These are phyloP conservation scores for Sparidentex hasta DNA, from an alignment of 2,797 vertebrate genomes.

Conservation along the genomic window DNA sequence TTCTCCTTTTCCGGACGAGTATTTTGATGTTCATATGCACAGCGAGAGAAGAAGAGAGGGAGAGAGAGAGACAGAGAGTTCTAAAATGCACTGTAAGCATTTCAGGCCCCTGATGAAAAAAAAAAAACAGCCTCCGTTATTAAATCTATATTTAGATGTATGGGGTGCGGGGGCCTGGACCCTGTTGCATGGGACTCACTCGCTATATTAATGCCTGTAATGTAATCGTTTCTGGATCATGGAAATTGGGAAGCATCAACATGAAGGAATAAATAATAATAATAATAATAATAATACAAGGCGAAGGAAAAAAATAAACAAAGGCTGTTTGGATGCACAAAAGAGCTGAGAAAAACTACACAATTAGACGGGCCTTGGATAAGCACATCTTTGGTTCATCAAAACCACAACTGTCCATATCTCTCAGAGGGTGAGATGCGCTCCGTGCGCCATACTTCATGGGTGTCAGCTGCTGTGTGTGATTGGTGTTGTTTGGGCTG, in stretches of 20 bases:
- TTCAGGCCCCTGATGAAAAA: conserved; percentile 71
- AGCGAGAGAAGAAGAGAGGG: conserved; percentile 35
- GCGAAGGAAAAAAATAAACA: conserved; percentile 7
- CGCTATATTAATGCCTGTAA: conserved; percentile 80
- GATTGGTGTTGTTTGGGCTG: not conserved
- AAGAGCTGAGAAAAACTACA: conserved; percentile 48
- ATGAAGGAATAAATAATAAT: conserved; percentile 78
- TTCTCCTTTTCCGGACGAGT: conserved; percentile 53
- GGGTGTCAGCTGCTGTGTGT: not conserved
- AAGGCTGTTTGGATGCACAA: conserved; percentile 51
- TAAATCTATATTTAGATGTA: conserved; percentile 87
- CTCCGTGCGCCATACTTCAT: not conserved
- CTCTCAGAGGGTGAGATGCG: not conserved
- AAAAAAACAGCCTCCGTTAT: conserved; percentile 71
- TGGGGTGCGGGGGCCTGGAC: conserved; percentile 56
- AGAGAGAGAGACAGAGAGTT: conserved; percentile 10
- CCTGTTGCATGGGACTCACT: conserved; percentile 70
- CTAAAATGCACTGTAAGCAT: conserved; percentile 82
- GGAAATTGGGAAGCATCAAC: conserved; percentile 79
- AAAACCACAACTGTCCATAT: conserved; percentile 51
- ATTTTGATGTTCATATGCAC: conserved; percentile 72
- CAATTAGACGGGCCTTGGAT: conserved; percentile 60
- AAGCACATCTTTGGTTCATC: conserved; percentile 62
- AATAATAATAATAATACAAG: conserved; percentile 66
- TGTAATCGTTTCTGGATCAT: conserved; percentile 77